These are phyloP conservation scores for Lepidocolaptes lacrymiger DNA, from an alignment of 2,797 vertebrate genomes.

Conservation along the genomic window DNA sequence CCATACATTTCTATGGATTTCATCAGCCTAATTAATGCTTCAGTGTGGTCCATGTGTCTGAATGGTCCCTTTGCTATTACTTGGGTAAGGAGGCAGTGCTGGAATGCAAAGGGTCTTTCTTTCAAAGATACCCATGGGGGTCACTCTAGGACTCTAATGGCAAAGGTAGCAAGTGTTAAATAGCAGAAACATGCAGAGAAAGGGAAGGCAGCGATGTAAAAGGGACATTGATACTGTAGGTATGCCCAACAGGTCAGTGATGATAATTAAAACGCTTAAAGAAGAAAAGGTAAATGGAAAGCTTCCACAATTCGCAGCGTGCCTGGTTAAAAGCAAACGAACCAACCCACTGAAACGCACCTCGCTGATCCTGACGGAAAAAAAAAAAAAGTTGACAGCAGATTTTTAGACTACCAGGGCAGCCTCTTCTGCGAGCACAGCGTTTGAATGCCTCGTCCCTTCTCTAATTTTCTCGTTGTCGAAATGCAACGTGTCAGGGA, in stretches of 20 bases:
- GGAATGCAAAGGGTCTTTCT: conserved; percentile 86
- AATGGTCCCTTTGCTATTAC: conserved; percentile 77
- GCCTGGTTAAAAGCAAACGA: conserved; percentile 24
- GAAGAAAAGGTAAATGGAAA: conserved; percentile 36
- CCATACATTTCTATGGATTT: conserved; percentile 84
- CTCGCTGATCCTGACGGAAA: neutral
- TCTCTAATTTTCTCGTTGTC: neutral
- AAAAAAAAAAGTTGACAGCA: neutral
- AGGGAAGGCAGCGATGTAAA: conserved; percentile 30
- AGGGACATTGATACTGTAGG: conserved; percentile 56
- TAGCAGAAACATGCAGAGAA: conserved; percentile 36
- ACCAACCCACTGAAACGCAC: neutral
- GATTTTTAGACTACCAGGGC: neutral
- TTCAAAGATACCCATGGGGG: conserved; percentile 79
- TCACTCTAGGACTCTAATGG: conserved; percentile 75
- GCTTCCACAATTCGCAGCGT: neutral
- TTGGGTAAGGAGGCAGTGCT: conserved; percentile 85
- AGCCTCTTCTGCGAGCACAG: neutral
- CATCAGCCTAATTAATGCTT: conserved; percentile 87
- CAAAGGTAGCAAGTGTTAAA: conserved; percentile 74
- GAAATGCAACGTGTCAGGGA: neutral
- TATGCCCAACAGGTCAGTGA: conserved; percentile 54
- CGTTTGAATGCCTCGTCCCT: neutral
- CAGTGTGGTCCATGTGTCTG: conserved; percentile 81
- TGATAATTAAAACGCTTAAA: conserved; percentile 47